Base-by-base conservation (phyloP, 2,113 vertebrate species). In the Lanius collurio region DNA sequence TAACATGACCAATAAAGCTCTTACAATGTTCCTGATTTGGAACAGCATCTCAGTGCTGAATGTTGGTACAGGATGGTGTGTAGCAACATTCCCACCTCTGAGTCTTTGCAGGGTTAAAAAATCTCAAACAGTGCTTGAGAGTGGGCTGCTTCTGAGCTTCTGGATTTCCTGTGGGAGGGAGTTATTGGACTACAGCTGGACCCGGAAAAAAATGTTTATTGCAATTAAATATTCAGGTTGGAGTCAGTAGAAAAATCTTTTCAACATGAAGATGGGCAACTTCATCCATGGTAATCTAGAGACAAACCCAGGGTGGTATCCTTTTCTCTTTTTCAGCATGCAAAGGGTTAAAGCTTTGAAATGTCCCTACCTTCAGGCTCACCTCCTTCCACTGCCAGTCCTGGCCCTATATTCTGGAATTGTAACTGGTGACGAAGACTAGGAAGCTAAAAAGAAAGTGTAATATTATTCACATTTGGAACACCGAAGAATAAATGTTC, bases 401-500 rank as follows among this genome's bases (percentile, higher is more conserved):
- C 20, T 70, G 83, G 63, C 41, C 63, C 63, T 91, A 2, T 44
- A 77, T 77, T 83, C 71, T 85, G 46, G 13, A 46, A 57, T 20
- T 57, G 15, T 30, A 79, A 64, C 62, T 87, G 52, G 46, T 80
- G 23, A 65, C 0, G 3, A 84, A 60, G 70, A 55, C 16, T 64
- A 2, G 0, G n/a, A 70, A 83, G 47, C 30, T 73, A 89, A 95
- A 84, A 53, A 87, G 63, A 92, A 82, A 76, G 26, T 23, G 13
- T 19, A 41, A n/a, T 85, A 80, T 67, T 83, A 77, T 90, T 83
- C 55, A 8, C 52, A 46, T 82, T 87, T 46, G 50, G 67, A 80
- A 95, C 94, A 86, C 28, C 24, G 33, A 70, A 77, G 82, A 90
- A 83, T 74, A 83, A 87, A 81, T 79, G 75, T 93, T 90, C 80